Conservation (phyloP, 2,113 vertebrate species). For the Polyodon spathula region DNA sequence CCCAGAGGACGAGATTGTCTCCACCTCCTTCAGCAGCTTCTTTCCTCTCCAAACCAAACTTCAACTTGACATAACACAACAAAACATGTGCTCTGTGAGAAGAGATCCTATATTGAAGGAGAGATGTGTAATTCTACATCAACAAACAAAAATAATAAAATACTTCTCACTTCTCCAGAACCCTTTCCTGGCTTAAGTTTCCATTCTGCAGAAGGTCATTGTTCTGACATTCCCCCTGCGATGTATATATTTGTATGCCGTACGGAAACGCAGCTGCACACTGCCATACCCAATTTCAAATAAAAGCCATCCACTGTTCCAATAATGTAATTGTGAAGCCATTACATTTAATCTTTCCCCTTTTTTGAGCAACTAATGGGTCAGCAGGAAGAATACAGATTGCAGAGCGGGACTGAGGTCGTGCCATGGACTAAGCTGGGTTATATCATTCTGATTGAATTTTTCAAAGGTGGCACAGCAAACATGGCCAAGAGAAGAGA, state of each 20-base stretch:
- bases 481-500: neutral
- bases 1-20: too few species aligned
- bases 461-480: neutral
- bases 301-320: slow-evolving; percentile 28
- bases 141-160: too few species aligned
- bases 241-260: neutral
- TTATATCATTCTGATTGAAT: neutral
- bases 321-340: slow-evolving; percentile 35
- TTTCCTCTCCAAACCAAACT: too few species aligned
- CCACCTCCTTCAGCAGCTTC: too few species aligned
- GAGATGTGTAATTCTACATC: too few species aligned
- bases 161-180: too few species aligned
- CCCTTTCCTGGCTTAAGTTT: too few species aligned
- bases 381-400: slow-evolving; percentile 32
- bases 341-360: slow-evolving; percentile 34
- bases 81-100: too few species aligned
- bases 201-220: too few species aligned
- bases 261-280: neutral
- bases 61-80: too few species aligned
- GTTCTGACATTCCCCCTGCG: too few species aligned
- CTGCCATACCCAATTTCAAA: slow-evolving; percentile 38
- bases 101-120: too few species aligned
- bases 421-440: neutral
- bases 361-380: slow-evolving; percentile 38
- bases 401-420: slow-evolving; percentile 13